Evolutionary conservation across 2,113 vertebrate genomes (phyloP), one percentile per base, ranked within the genome.

Genomic region (Vicugna pacos): DNA sequence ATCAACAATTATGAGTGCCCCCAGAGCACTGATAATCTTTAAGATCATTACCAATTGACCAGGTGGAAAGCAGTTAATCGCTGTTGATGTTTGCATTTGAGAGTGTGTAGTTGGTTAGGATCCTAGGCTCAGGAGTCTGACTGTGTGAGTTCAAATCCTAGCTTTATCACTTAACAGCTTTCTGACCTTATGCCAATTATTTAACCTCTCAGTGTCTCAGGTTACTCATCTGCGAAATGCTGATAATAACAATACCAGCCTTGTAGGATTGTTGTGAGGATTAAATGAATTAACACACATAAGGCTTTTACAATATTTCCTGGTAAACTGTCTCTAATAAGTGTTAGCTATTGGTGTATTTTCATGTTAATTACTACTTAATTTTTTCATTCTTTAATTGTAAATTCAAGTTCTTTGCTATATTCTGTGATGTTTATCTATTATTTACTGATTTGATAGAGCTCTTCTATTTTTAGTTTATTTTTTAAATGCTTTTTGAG

Each of bases 391-490:
- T 84, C n/a, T 69, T 88, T 11, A 75, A 28, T 60, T 86, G 9
- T 64, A 60, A 70, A 88, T 62, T 84, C 20, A 91, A 70, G 48
- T 75, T 69, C 42, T 72, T 85, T 69, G 22, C 26, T 75, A 32
- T 84, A 17, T 38, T 96, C 22, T 80, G 42, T 14, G 56, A 58
- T 42, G 3, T 56, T 94, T 6, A 24, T 88, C 6, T 83, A 94
- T 84, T 91, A 28, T 79, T 93, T 89, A 80, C 30, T 76, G 4
- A 93, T 91, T 92, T 82, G 60, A 35, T 62, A 97, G 50, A 67
- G 1, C 17, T 52, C 48, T 77, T 54, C 54, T n/a, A 22, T n/a
- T 22, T 77, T 77, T 77, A n/a, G 13, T 64, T 64, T 64, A 64
- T 64, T 60, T 60, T 60, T 4, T 30, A 52, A 82, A 81, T 8